Base-by-base conservation (phyloP, 2,113 vertebrate species). In the Callopanchax toddi region DNA sequence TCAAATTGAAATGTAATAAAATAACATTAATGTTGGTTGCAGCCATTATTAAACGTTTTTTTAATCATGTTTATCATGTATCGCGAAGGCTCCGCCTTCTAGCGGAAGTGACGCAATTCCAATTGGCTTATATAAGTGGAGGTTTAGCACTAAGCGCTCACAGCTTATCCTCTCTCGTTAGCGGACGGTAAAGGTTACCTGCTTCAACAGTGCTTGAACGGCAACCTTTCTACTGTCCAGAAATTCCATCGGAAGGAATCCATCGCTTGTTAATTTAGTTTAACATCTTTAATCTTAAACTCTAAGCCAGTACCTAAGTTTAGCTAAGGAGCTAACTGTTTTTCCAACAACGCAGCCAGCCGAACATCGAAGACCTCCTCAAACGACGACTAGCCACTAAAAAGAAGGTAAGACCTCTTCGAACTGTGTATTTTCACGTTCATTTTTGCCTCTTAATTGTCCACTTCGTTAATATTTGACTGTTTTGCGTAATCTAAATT, bases 141-240 rank as follows among this genome's bases (percentile, higher is more conserved):
- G 23, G 22, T 1, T 21, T 11, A 0, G 8, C 12, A 18, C 6
- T 2, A 9, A 5, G 0, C 1, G 0, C 6, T 0, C 8, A 0
- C 63, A 82, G 61, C 81, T 1, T 21, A 58, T 45, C 45, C 0
- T 25, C 0, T 22, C 16, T 36, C n/a, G n/a, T 17, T 25, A 72
- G 48, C 72, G 78, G 88, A 89, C 86, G n/a, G 87, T 85, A 67
- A 89, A 86, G 92, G 92, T 93, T 92, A 88, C 86, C 90, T 92
- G 91, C 89, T 94, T 95, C 94, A 95, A 95, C 94, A 95, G 94
- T 96, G 94, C 84, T 96, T 95, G 94, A 92, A 95, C 93, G 94
- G 94, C 76, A 94, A 91, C 92, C 89, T 78, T 78, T 80, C 54
- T 16, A 39, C 88, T 91, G 90, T 84, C 81, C 83, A 22, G 21